Conservation (phyloP, 2,797 vertebrate species). For the Schizothorax lantsangensis region DNA sequence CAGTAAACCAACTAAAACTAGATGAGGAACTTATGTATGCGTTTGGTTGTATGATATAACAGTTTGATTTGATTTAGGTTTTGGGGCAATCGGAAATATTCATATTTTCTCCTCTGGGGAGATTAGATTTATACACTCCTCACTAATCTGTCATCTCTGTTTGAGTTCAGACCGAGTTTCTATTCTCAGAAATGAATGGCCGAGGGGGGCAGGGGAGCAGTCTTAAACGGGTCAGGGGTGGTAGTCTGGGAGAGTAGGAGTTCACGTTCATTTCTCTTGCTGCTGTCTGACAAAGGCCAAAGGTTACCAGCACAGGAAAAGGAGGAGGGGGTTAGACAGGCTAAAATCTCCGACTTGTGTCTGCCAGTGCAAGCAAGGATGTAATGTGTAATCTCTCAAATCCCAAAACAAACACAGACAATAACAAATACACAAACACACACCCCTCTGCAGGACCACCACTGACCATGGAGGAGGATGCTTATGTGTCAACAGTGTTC, state of each 20-base stretch:
- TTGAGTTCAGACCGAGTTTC: slow-evolving; percentile 27
- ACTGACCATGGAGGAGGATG: slow-evolving; percentile 35
- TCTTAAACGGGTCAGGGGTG: slow-evolving; percentile 58
- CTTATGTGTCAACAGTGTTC: neutral
- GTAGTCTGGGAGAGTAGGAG: slow-evolving; percentile 49
- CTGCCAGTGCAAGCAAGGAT: slow-evolving; percentile 33
- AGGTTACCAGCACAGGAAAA: slow-evolving; percentile 54
- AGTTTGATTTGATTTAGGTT: slow-evolving; percentile 45
- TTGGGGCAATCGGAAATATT: slow-evolving; percentile 35
- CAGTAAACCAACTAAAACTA: slow-evolving; percentile 8
- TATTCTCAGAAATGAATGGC: slow-evolving; percentile 45
- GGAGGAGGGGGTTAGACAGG: neutral
- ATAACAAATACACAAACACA: slow-evolving; percentile 29
- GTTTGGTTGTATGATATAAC: slow-evolving; percentile 23
- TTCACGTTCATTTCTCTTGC: slow-evolving; percentile 65
- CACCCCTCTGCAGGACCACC: slow-evolving; percentile 11
- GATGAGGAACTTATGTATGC: slow-evolving; percentile 15
- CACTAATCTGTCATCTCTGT: slow-evolving; percentile 51
- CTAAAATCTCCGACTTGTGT: slow-evolving; percentile 42
- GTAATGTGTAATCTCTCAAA: slow-evolving; percentile 25
- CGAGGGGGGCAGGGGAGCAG: slow-evolving; percentile 40
- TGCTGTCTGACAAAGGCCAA: slow-evolving; percentile 56
- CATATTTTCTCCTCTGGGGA: slow-evolving; percentile 30
- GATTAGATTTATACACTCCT: slow-evolving; percentile 44
- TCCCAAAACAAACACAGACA: slow-evolving; percentile 41